Evolutionary conservation across 2,797 vertebrate species (phyloP), one percentile per base, ranked within the genome.

Genomic region (Scarus forsteni): DNA sequence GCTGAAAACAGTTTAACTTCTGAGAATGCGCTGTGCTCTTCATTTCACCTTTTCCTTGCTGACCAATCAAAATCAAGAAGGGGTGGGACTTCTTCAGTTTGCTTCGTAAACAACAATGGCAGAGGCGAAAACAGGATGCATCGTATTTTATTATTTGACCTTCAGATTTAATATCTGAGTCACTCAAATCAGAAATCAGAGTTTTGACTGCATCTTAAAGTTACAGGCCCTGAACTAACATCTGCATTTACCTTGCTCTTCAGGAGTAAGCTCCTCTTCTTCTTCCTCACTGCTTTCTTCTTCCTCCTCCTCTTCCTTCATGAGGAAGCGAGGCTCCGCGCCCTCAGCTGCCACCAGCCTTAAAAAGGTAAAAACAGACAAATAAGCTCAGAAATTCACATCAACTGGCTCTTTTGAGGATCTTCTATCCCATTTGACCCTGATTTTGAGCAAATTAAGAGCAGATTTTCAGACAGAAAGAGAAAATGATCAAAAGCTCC

Each of bases 201-300:
- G 34, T 34, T 13, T 1, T 40, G 15, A 42, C 13, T 13, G 3
- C 16, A 27, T 27, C 27, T 27, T 27, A 27, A 27, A 27, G 27
- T 4, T 4, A 27, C 27, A 27, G 27, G 2, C 27, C 27, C 27
- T 2, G 27, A 27, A 27, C 27, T 27, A 40, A 54, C 60, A 9
- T n/a, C 49, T n/a, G 15, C 7, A 27, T 51, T 63, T 40, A 98
- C 98, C 97, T 93, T 88, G 94, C 84, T 98, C 97, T 91, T 99
- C 97, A 8, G 96, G 95, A 75, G 94, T 95, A 65, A 99, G 87
- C 73, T 98, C 96, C 65, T 95, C 94, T n/a, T 96, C 96, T 27
- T 98, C 97, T 46, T 98, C 98, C 59, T 95, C 97, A 58, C 95
- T 96, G 86, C 95, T 97, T 64, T 96, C 96, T 59, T 96, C 94